phyloP scores from a whole-genome alignment of 2,113 vertebrate genomes.

The Eretmochelys imbricata region DNA sequence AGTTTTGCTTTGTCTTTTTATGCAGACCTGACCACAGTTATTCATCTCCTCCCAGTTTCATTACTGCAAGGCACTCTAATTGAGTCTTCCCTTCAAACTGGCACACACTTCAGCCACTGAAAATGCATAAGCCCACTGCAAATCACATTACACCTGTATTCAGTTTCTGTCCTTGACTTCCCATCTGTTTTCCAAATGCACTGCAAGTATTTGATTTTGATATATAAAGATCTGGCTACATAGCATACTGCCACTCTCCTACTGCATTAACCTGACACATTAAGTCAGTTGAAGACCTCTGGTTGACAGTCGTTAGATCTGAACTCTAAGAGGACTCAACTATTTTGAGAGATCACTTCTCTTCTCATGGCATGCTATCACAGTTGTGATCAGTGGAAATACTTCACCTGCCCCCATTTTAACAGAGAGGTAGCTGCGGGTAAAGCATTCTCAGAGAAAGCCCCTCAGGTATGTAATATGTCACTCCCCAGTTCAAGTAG shows the following conservation, averaged over 20 bases:
- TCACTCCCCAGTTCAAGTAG: not conserved
- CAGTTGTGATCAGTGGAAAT: not conserved
- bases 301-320: not conserved
- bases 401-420: not conserved
- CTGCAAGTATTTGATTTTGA: not conserved
- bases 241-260: not conserved
- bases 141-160: not conserved
- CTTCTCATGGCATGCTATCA: not conserved
- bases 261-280: not conserved
- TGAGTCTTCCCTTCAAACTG: not conserved
- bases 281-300: not conserved
- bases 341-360: not conserved
- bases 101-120: not conserved
- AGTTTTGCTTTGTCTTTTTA: not conserved
- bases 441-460: not conserved
- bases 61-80: not conserved
- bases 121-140: not conserved
- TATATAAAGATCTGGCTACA: not conserved
- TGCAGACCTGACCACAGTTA: not conserved
- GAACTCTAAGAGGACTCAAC: not conserved
- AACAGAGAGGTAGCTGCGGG: not conserved
- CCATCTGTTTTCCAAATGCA: not conserved
- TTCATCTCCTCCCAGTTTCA: not conserved
- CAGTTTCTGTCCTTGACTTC: not conserved
- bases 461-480: not conserved